Base-by-base conservation (phyloP, 30 jellyfish, hydroid and myxozoan genomes). In the Sanderia malayensis region DNA sequence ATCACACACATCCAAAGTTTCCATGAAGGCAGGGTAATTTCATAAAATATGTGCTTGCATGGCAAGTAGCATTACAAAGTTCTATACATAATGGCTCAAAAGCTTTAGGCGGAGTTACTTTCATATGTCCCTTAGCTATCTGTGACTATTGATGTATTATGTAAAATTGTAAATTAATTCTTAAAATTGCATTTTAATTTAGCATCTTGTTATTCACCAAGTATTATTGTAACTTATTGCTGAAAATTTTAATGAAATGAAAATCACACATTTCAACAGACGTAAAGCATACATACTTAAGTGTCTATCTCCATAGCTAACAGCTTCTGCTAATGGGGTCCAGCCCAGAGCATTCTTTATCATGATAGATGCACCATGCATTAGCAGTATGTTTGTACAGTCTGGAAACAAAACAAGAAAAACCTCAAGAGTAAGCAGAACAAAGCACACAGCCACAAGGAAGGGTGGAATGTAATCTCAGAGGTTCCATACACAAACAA, bases 291-390 rank as follows among this genome's bases (percentile, higher is more conserved):
- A 78, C 95, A 46, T 74, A 92, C 98, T 92, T 34, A 85, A 34
- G 25, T 73, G 81, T 32, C 98, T 53, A 41, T 85, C 92, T 4
- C 98, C 98, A 84, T 76, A 92, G 63, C 98, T 92, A 29, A 92
- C 98, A 0, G 98, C 93, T 65, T 92, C 98, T 30, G 98, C 98
- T 65, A 92, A 58, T 32, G 98, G 98, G 18, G 98, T 92, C 98
- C 98, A 92, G 60, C 98, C 98, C 74, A 88, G 80, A 31, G 45
- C 58, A 63, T 92, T 92, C 53, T 92, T 92, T 57, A 92, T 58
- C 84, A 60, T 92, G 44, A 90, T 72, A 49, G 83, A 96, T 24
- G 96, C 96, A 0, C 93, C 86, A 73, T 70, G 83, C 81, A 61
- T 70, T 20, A 87, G 49, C 47, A 92, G 65, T 1, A 84, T 41